Percentiles rank a stretch among this genome's conserved stretches.
These are phyloP conservation scores for Ctenoplectra terminalis DNA, from an alignment of 1,140 invertebrate species.

Conservation along the genomic window DNA sequence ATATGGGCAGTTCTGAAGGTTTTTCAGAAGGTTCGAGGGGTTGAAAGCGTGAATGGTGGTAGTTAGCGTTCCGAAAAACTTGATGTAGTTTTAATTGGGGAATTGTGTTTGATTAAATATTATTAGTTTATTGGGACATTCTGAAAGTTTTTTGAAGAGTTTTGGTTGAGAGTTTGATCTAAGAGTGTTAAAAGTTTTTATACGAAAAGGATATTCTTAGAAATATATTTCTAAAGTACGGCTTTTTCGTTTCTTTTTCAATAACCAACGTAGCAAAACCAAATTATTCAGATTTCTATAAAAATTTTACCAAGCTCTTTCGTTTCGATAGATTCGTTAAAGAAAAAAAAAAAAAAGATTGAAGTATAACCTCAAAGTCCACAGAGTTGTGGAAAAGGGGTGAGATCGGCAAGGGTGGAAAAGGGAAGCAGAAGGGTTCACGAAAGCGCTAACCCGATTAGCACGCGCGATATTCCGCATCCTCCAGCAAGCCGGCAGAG, in stretches of 20 bases:
- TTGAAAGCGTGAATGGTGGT: background rate
- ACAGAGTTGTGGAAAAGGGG: background rate
- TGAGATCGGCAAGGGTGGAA: conserved; percentile 12
- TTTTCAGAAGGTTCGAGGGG: too few species aligned
- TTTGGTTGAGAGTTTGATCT: background rate
- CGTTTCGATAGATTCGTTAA: background rate
- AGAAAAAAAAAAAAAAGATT: background rate
- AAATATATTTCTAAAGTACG: too few species aligned
- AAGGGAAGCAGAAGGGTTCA: conserved; percentile 48
- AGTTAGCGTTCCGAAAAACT: conserved; percentile 79
- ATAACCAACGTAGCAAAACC: too few species aligned
- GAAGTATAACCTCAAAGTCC: background rate
- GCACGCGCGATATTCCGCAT: conserved; percentile 65
- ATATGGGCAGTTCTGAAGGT: too few species aligned
- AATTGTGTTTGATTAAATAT: background rate
- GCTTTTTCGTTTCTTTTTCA: too few species aligned
- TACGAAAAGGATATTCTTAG: too few species aligned
- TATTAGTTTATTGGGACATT: background rate
- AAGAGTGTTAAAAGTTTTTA: too few species aligned
- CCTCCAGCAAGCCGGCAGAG: conserved; percentile 56
- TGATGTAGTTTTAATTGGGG: conserved; percentile 74
- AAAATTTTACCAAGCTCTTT: conserved; percentile 5
- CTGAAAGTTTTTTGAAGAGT: too few species aligned
- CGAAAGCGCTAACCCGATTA: conserved; percentile 68
- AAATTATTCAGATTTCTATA: too few species aligned